Base-by-base conservation (phyloP, 2,113 vertebrate genomes). In the Rhinogobius similis region DNA sequence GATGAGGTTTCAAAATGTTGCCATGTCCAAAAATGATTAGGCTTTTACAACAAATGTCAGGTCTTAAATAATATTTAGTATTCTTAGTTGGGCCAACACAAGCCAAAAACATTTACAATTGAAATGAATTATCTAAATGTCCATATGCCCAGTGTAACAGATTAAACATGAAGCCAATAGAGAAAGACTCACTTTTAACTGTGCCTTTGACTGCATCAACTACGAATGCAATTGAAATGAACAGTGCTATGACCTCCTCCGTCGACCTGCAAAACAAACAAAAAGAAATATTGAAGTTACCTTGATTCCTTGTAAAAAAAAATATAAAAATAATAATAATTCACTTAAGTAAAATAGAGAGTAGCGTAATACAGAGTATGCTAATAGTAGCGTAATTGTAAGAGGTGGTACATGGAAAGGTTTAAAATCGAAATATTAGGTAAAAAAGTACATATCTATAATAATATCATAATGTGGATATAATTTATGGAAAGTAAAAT, bases 191-290 rank as follows among this genome's bases (percentile, higher is more conserved):
- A 99, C 98, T 96, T 94, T 98, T 98, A 53, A 91, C 81, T 29
- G 95, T 98, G 79, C 97, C 97, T 92, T 99, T 99, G 78, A 99
- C 89, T 38, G 98, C 98, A 70, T 99, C 98, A 11, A 95, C 93
- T 82, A 98, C 93, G 53, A 99, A 99, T 0, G 97, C 98, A 79
- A 96, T 94, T 53, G 98, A 99, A 72, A 99, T 99, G 91, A 99
- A 99, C 73, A 99, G 89, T 44, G 98, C 97, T 36, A 99, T 98
- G 87, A 99, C 95, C 87, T 99, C 98, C 89, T 99, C 98, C 32
- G 95, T 98, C 0, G 98, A 99, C 92, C 98, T 98, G 80, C 1
- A 78, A 75, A 62, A 72, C 72, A 81, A 61, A 62, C 13, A 14
- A 44, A 66, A 53, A 26, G 20, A 26, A 24, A 53, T 73, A 73